Evolutionary conservation across 2,797 vertebrate genomes (phyloP), one percentile per base, ranked within the genome.

Genomic region (Sebastes hopkinsi): DNA sequence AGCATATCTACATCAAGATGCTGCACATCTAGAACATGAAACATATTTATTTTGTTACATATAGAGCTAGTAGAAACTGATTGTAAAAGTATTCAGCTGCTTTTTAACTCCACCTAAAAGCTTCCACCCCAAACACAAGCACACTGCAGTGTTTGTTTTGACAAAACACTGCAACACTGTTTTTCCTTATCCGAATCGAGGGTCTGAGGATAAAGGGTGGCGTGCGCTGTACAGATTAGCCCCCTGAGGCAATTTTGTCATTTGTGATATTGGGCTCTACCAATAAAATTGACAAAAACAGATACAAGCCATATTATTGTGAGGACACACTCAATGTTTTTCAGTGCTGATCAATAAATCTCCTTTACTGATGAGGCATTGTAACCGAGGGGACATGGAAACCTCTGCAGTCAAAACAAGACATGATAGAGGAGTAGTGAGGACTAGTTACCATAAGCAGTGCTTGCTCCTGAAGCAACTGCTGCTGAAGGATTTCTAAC

Each of bases 401-500:
- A 67, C 22, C 36, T 72, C 67, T 36, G 76, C 56, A 75, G 58
- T 69, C 46, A 84, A 74, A 79, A 61, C 30, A 83, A 67, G 36
- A 77, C 72, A 80, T 64, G 69, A 88, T 68, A 29, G 77, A 29
- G 77, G 36, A 52, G 54, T 22, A 59, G 56, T 83, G 75, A 88
- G 50, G 65, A 75, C 61, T 68, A 80, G 91, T 97, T 97, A 99
- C 97, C 97, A 98, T 97, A 72, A 99, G 97, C 83, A 99, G 93
- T 38, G 97, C 97, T 93, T 99, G 97, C 92, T 99, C 97, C 96
- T 99, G 97, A 89, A 98, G 97, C 92, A 99, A 92, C 95, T 99
- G 97, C 95, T 99, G 97, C 94, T 99, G 97, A 70, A 99, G 97
- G 89, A 98, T 97, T 94, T 99, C 97, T 94, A 99, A 96, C 94